Evolutionary conservation across 2,888 invertebrate genomes (phyloP), one percentile per base, ranked within the genome.

Genomic region (Prenolepis imparis): DNA sequence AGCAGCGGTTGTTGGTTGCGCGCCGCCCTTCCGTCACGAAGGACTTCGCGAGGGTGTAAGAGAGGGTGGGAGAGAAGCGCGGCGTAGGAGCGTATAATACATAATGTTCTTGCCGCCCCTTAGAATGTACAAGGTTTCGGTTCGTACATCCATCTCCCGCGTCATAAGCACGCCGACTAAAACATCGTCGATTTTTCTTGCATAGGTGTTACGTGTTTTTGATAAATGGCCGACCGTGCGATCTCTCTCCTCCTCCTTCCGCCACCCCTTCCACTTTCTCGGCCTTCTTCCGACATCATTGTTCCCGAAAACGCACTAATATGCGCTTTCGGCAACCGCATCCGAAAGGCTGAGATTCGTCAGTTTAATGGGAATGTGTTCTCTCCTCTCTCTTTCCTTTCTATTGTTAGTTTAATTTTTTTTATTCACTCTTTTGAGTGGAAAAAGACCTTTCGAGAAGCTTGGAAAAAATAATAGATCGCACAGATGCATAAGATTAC

Each of bases 161-260:
- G 93, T 93, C 93, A 93, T 91, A 88, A 89, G 87, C 93, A 93
- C 87, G 86, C 91, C 89, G 86, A 90, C 90, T 90, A 90, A 92
- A 92, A 92, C 92, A 91, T 91, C 89, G 91, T 92, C 92, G 92
- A 92, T 92, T 92, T 92, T 92, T 92, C 92, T 92, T 91, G 92
- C 92, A 92, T 92, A 91, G 91, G 90, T 91, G 90, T 91, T 91
- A 88, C 77, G 89, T 89, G 87, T 87, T 89, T 91, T 92, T 92
- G 92, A 92, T 92, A 92, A 92, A 92, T 92, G 92, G 88, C 72
- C 59, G 32, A 41, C 59, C 72, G 59, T 32, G 57, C 78, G 70
- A 78, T 70, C 59, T 39, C n/a, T 28, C 28, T 39, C 57, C 67
- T 41, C 72, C 18, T 52, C 8, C 52, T 52, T 52, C n/a, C 11